Percentiles rank a stretch among this genome's conserved stretches.
These are phyloP conservation scores for Ivindomyrus marchei DNA, from an alignment of 2,113 vertebrate genomes.

Conservation along the genomic window DNA sequence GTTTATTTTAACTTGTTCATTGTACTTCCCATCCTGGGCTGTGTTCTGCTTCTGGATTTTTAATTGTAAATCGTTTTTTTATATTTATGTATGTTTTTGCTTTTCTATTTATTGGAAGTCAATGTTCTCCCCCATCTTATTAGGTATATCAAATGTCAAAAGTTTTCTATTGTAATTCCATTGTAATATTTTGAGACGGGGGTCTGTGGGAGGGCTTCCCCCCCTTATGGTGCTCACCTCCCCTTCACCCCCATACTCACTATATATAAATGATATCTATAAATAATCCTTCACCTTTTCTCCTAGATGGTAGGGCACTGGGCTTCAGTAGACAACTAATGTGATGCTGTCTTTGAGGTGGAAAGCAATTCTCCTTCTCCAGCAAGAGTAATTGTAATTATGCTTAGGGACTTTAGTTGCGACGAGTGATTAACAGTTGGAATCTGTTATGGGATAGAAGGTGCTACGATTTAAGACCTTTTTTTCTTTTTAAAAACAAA, in stretches of 20 bases:
- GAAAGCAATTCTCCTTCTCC: slow-evolving; percentile 24
- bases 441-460: slow-evolving; percentile 53
- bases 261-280: slow-evolving; percentile 59
- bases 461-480: slow-evolving; percentile 64
- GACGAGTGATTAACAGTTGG: neutral
- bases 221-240: slow-evolving; percentile 51
- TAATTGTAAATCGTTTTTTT: slow-evolving; percentile 47
- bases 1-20: slow-evolving; percentile 12
- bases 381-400: slow-evolving; percentile 7
- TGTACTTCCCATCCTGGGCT: slow-evolving; percentile 40
- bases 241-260: slow-evolving; percentile 32
- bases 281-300: slow-evolving; percentile 55
- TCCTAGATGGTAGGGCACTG: slow-evolving; percentile 57
- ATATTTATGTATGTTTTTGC: slow-evolving; percentile 42
- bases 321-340: slow-evolving; percentile 54
- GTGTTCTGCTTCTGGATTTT: slow-evolving; percentile 37
- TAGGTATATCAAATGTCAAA: slow-evolving; percentile 44
- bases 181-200: slow-evolving; percentile 45
- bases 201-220: slow-evolving; percentile 29
- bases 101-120: slow-evolving; percentile 66
- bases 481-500: slow-evolving; percentile 52
- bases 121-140: slow-evolving; percentile 51
- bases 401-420: slow-evolving; percentile 12
- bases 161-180: slow-evolving; percentile 41
- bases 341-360: slow-evolving; percentile 50